Percentiles rank a stretch among this genome's conserved stretches.
These are phyloP conservation scores for Zaprionus obscuricornis DNA, from an alignment of 2,888 invertebrate species.

Conservation along the genomic window DNA sequence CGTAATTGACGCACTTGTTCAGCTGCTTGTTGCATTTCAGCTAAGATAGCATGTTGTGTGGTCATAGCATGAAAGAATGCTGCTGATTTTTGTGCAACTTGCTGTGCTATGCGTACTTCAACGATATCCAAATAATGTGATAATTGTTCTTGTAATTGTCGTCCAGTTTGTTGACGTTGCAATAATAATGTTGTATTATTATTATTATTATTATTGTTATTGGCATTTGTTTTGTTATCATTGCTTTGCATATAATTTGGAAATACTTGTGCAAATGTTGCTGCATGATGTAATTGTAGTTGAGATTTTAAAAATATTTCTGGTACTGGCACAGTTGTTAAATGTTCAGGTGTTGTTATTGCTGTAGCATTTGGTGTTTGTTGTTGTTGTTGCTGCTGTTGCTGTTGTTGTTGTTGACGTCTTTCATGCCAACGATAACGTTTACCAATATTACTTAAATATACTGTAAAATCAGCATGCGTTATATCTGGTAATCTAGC, in stretches of 20 bases:
- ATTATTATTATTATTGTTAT: constrained; percentile 56
- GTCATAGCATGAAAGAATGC: constrained; percentile 99
- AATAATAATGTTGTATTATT: not conserved
- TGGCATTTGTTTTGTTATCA: not conserved
- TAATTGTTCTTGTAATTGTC: constrained; percentile 93
- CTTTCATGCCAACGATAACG: constrained; percentile 87
- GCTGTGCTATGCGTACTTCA: constrained; percentile 85
- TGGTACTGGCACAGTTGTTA: constrained; percentile 91
- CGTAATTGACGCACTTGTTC: constrained; percentile 90
- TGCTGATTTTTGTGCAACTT: constrained; percentile 93
- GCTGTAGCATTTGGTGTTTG: constrained; percentile 40
- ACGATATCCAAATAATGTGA: constrained; percentile 97
- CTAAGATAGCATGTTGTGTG: constrained; percentile 98
- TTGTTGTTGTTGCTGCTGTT: constrained; percentile 75
- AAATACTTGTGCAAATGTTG: constrained; percentile 93
- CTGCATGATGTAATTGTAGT: constrained; percentile 90
- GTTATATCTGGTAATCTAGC: constrained; percentile 93
- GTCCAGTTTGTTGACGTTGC: constrained; percentile 84
- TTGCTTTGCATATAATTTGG: constrained; percentile 85
- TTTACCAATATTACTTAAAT: constrained; percentile 90
- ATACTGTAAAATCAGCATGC: constrained; percentile 92
- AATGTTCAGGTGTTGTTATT: constrained; percentile 67
- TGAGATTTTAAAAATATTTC: constrained; percentile 92
- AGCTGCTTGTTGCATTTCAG: constrained; percentile 94
- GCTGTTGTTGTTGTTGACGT: constrained; percentile 88